phyloP scores from a whole-genome alignment of 1,140 invertebrate genomes.

The Thaumetopoea pityocampa region DNA sequence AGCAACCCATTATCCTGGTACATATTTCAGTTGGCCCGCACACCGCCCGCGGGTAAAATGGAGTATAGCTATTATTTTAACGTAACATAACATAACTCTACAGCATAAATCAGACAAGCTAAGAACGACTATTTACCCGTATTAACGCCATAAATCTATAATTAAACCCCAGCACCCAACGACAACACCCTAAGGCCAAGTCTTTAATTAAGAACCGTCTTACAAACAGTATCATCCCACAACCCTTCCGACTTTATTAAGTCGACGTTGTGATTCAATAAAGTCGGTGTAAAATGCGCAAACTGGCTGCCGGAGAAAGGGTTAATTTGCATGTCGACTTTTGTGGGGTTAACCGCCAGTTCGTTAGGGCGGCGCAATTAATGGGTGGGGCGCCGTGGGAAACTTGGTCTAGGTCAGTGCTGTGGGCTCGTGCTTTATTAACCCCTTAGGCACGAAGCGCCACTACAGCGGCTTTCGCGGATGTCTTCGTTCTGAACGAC shows the following conservation, averaged over 20 bases:
- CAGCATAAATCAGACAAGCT: conserved; percentile 9
- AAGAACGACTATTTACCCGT: conserved; percentile 18
- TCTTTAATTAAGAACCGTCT: conserved; percentile 69
- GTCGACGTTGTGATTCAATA: conserved; percentile 66
- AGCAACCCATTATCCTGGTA: no score
- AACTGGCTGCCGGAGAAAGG: conserved; percentile 63
- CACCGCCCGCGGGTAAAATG: neutral
- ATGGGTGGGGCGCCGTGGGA: conserved; percentile 57
- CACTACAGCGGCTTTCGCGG: no score
- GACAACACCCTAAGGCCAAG: conserved; percentile 50
- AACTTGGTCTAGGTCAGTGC: conserved; percentile 61
- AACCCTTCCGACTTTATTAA: conserved; percentile 52
- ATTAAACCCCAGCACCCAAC: conserved; percentile 57
- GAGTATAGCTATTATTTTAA: neutral
- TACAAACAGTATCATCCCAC: conserved; percentile 68
- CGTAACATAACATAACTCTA: conserved; percentile 3
- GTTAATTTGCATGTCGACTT: conserved; percentile 71
- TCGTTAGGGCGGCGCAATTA: conserved; percentile 70
- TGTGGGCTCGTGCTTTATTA: no score
- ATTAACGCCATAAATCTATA: conserved; percentile 42
- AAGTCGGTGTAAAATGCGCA: conserved; percentile 58
- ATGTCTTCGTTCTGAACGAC: no score
- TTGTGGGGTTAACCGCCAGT: conserved; percentile 66
- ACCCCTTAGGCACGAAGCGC: no score
- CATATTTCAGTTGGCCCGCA: no score